Evolutionary conservation across 2,113 vertebrate genomes (phyloP), one percentile per base, ranked within the genome.

Genomic region (Peucedramus taeniatus): DNA sequence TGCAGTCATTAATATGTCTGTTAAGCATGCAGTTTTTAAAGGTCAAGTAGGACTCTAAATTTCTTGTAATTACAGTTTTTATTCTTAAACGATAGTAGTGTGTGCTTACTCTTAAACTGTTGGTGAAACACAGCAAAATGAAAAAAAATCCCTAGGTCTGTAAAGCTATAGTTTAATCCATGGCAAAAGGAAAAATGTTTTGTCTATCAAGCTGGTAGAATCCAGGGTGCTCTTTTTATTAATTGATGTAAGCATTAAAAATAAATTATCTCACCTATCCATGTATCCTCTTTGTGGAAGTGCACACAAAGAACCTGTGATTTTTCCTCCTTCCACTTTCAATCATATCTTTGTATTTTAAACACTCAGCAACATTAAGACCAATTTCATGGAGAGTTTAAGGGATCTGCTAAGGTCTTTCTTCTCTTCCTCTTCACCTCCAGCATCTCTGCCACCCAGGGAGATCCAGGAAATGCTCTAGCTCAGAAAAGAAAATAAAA

Each of bases 21-120:
- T 95, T 91, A 95, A 91, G n/a, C 27, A 78, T 7, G 15, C 59
- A 80, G 37, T 75, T 94, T 96, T 89, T 94, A 93, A 96, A 92
- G 87, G 75, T 86, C 16, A n/a, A 86, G 30, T 75, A 81, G 21
- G 75, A 80, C 39, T 75, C 80, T 61, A 90, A 40, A 77, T 85
- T 87, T 69, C 63, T 75, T 83, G 60, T 83, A 96, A 95, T 88
- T 94, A 18, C 7, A n/a, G 1, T 78, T 77, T 93, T 74, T 68
- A 50, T 75, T 88, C 56, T 66, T 33, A 60, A 83, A 47, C 39
- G 33, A 57, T 13, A n/a, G 37, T 60, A 80, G 82, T 1, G 2
- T 39, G 50, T 72, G 51, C 37, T 65, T 83, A 53, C 37, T 37
- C 44, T 92, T 89, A 60, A 91, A 30, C 20, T 5, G 33, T 47